Conservation (phyloP, 2,797 vertebrate genomes). For the Sternotherus odoratus region DNA sequence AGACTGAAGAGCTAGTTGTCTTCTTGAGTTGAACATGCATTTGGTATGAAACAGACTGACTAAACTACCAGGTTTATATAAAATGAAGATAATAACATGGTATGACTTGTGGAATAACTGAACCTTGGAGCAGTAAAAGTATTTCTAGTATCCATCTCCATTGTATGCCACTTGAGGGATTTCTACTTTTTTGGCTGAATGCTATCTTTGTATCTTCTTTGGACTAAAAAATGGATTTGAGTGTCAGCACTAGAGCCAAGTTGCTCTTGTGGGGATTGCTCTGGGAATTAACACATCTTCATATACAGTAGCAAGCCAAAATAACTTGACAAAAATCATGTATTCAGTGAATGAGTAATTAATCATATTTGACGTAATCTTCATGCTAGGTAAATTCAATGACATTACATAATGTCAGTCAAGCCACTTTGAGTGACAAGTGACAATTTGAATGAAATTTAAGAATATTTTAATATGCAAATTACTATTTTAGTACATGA, state of each 20-base stretch:
- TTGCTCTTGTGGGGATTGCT: not conserved
- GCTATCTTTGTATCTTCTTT: not conserved
- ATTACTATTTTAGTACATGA: not conserved
- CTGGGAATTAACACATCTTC: not conserved
- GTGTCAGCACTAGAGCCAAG: not conserved
- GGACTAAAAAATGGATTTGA: not conserved
- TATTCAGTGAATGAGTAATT: not conserved
- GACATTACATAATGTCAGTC: rapidly evolving
- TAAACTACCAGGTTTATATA: not conserved
- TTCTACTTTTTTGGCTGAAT: not conserved
- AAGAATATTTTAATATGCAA: not conserved
- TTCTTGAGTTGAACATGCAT: not conserved
- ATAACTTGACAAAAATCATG: rapidly evolving
- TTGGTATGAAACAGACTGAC: not conserved
- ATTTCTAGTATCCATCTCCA: not conserved
- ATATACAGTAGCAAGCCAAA: not conserved
- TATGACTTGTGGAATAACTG: not conserved
- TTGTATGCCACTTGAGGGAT: not conserved
- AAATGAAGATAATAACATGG: not conserved
- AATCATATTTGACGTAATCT: not conserved
- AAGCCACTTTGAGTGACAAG: not conserved
- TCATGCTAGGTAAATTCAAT: not conserved
- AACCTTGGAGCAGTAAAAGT: conserved; percentile 3
- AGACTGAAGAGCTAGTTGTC: not conserved
- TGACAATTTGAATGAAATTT: not conserved